Evolutionary conservation across 2,888 invertebrate species (phyloP), one percentile per base, ranked within the genome.

Genomic region (Acrobasis suavella): DNA sequence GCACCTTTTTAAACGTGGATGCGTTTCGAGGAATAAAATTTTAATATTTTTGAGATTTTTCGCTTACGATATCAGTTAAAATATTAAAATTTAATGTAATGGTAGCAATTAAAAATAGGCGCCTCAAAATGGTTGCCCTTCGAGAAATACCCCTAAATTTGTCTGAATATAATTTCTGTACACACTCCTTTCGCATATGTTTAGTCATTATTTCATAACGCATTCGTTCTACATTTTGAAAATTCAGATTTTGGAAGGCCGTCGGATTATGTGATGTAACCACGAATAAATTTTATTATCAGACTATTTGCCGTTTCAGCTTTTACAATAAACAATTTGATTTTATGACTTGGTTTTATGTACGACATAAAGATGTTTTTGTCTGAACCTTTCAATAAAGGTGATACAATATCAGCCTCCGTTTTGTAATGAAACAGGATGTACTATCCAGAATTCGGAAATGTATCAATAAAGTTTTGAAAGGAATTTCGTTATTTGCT

Each of bases 181-280:
- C 17, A 14, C 17, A 52, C 7, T 22, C 16, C 22, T 51, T 52
- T 52, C 42, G 17, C 39, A 22, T 60, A 52, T 61, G 60, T 16
- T 61, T 17, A 22, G 51, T 42, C 51, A 60, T 52, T 51, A n/a
- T 51, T 52, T 39, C 52, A 42, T 38, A 51, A 60, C 17, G 51
- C 16, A 51, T 37, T 38, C 60, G 60, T 50, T 60, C 51, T 39
- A 60, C 51, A 60, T 60, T 60, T 51, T 46, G 15, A 38, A 39
- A 51, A 38, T 50, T 37, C 58, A 15, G 58, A 50, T 59, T 51
- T 50, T 51, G 37, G 38, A 39, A 39, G 22, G 32, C 59, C 60
- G 32, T 32, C 15, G 50, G 38, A 16, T 39, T n/a, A 15, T 10
- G 37, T 50, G 50, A 51, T 16, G 60, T 39, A 60, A 60, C 17